Evolutionary conservation across 2,888 invertebrate genomes (phyloP), one percentile per base, ranked within the genome.

Genomic region (Tethea ocularis): DNA sequence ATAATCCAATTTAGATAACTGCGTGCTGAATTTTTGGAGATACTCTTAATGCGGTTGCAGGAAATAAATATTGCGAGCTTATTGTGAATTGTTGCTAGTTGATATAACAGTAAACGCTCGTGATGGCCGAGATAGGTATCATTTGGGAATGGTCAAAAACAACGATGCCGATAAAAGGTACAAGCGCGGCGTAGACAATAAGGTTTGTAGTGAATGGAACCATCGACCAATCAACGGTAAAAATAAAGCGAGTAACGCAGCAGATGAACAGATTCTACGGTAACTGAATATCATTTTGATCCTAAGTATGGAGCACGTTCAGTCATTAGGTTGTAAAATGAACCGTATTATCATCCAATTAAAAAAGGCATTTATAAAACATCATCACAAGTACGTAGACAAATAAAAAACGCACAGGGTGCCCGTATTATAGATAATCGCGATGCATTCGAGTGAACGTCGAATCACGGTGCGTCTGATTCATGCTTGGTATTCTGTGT

Each of bases 71-170:
- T 75, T 75, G 74, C 71, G 79, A 80, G 73, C 73, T 61, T 68
- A 72, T 70, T 64, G 68, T 63, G 75, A 80, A 81, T 81, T 77
- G 74, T 82, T 80, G 69, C 71, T 72, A 74, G 73, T 77, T 75
- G 77, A 76, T 78, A 75, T 87, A 88, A 87, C 87, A 84, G 87
- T 86, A 85, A 79, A 81, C 63, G 73, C 66, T 84, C 82, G 82
- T 83, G 86, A 85, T 80, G 82, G 68, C 78, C 82, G 77, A 80
- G 83, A 88, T 86, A 71, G 65, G 70, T 74, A 86, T 83, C 77
- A 77, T 81, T 82, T 78, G 72, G 71, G 72, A 77, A 81, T 83
- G 79, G 72, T 77, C 75, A 79, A 84, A 85, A 84, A 86, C 78
- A 79, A 83, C 75, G 72, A 78, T 73, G 75, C 75, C 69, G 71